Evolutionary conservation across 2,888 invertebrate genomes (phyloP).

Genomic region (Sylvicola cinctus): DNA sequence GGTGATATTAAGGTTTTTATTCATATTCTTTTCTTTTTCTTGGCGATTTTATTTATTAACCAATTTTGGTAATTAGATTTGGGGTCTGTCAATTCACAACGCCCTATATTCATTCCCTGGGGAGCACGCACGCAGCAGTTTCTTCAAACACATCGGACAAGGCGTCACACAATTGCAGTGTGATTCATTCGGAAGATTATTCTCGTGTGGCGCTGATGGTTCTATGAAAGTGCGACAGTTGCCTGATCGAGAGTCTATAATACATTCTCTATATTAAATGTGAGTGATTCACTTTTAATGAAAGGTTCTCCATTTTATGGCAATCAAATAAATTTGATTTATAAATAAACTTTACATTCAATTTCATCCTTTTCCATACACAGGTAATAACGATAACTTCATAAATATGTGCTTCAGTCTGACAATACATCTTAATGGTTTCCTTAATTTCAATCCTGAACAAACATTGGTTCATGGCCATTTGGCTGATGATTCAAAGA

Average conservation of each 20-base stretch:
- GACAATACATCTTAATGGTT: too few relatives aligned
- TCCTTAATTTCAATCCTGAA: too few relatives aligned
- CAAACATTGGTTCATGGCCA: too few relatives aligned
- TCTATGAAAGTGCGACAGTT: conserved; percentile 93
- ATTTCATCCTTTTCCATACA: too few relatives aligned
- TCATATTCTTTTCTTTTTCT: conserved; percentile 2
- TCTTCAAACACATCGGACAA: conserved; percentile 94
- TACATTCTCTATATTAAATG: conserved; percentile 31
- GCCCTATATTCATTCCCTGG: conserved; percentile 73
- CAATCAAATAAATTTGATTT: too few relatives aligned
- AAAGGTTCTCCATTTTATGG: too few relatives aligned
- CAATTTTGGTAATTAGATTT: conserved; percentile 39
- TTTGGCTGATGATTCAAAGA: too few relatives aligned
- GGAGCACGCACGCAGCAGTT: conserved; percentile 88
- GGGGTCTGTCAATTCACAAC: conserved; percentile 77
- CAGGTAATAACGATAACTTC: too few relatives aligned
- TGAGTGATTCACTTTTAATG: too few relatives aligned
- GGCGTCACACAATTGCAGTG: conserved; percentile 91
- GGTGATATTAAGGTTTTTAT: conserved; percentile 65
- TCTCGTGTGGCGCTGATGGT: conserved; percentile 97
- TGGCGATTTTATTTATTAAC: conserved; percentile 1
- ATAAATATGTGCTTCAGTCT: too few relatives aligned
- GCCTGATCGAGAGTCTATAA: conserved; percentile 53
- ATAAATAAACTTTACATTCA: too few relatives aligned
- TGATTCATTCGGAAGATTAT: conserved; percentile 72